phyloP scores from a whole-genome alignment of 2,113 vertebrate species.

The Engraulis encrasicolus region DNA sequence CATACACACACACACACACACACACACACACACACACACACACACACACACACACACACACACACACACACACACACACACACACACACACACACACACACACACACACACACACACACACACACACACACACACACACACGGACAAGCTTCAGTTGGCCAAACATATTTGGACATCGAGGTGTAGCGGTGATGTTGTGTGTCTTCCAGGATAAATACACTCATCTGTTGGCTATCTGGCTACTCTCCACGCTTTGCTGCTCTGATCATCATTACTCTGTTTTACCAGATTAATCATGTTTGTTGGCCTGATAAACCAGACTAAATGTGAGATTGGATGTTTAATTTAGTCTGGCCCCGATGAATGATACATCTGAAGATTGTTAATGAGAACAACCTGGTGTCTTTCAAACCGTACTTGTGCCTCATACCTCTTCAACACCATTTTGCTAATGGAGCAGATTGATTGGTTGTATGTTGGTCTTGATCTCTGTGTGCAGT shows the following conservation, averaged over 20 bases:
- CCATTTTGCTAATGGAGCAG: neutral
- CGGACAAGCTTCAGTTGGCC: neutral
- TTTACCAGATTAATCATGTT: neutral
- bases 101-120: too few relatives aligned
- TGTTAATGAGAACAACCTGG: too few relatives aligned
- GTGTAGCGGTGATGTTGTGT: neutral
- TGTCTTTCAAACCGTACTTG: too few relatives aligned
- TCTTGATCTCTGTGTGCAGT: too few relatives aligned
- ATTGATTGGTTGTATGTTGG: too few relatives aligned
- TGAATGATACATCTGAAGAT: too few relatives aligned
- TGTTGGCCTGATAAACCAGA: too few relatives aligned
- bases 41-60: too few relatives aligned
- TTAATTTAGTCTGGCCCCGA: too few relatives aligned
- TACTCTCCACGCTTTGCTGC: neutral
- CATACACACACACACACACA: neutral
- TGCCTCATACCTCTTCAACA: neutral
- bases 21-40: too few relatives aligned
- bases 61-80: neutral
- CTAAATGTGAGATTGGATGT: too few relatives aligned
- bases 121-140: neutral
- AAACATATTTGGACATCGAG: neutral
- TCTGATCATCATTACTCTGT: neutral
- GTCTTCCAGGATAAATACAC: neutral
- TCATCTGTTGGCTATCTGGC: neutral
- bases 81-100: too few relatives aligned